Base-by-base conservation (phyloP, 2,113 vertebrate species). In the Gobio gobio region DNA sequence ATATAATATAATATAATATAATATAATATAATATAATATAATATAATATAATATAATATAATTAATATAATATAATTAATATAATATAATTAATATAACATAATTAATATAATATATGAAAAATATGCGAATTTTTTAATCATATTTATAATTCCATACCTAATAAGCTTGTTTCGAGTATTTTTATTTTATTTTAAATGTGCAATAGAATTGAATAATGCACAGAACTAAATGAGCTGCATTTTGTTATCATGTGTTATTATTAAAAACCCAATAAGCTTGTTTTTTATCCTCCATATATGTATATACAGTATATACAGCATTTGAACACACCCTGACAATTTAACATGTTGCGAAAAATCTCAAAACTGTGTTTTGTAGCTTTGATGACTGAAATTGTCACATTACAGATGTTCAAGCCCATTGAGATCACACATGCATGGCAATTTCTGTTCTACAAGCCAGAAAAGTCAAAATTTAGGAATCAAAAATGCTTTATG, bases 401-500 rank as follows among this genome's bases (percentile, higher is more conserved):
- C 6, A 66, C 54, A 43, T 79, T 66, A 33, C 59, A 49, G 24
- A 81, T 81, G 78, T 81, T 68, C 45, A 64, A 81, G 40, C 59
- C 26, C 43, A 47, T 33, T 73, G 66, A 36, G 33, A 72, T 36
- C 26, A 79, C 49, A 66, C 63, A 70, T 58, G 83, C 83, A 26
- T n/a, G 20, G 51, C 61, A 63, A 33, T 47, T 56, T 47, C 36
- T 47, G 20, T 56, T 61, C 49, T 70, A 40, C 63, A 66, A 85
- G n/a, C 47, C 22, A 64, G 76, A 45, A 47, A 4, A 61, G 77
- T 74, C 54, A 85, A 80, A 74, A 85, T 85, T 40, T 74, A 85
- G 77, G 64, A 83, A 83, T 78, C 56, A 82, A 89, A 87, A 29
- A 70, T 24, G 40, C 66, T 61, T 85, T 80, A 73, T 87, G 80